Base-by-base conservation (phyloP, 2,797 vertebrate species). In the Galaxias olidus region DNA sequence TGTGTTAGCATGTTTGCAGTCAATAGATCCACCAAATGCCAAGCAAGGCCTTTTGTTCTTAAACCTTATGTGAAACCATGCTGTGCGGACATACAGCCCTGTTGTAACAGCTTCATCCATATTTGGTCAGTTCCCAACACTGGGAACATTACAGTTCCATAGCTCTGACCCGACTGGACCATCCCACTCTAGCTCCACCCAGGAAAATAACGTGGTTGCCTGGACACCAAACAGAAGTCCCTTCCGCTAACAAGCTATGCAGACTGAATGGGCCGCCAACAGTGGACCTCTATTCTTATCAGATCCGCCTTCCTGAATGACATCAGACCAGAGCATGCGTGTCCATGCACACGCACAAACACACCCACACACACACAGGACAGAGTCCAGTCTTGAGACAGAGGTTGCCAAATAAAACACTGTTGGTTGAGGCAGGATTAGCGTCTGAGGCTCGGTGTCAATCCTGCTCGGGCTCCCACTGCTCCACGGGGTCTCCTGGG, bases 181-280 rank as follows among this genome's bases (percentile, higher is more conserved):
- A 51, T 57, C 17, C 50, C 46, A 51, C 43, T 40, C 59, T 58
- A 41, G 5, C 63, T 76, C 20, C 76, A 42, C 85, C 77, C 65
- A 41, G n/a, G 65, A 66, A 69, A 70, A 74, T 56, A 59, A 72
- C 59, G 30, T 9, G 56, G 85, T 89, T 79, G 77, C 81, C 76
- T 83, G 80, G 86, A 86, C 78, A 89, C 88, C 76, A 81, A 87
- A 88, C 83, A 84, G 56, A 77, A 74, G 76, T 69, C 51, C 43
- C 3, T 50, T 66, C 65, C 46, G 19, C 55, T 66, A 67, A 65
- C 47, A 52, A 46, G 41, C 7, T 11, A 46, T 50, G n/a, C 41
- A 66, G 55, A 72, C 63, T 71, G 68, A 59, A 41, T 43, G 20
- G 20, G 71, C 64, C 62, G 57, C 72, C 58, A 57, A 74, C 41